These are phyloP conservation scores for Toxotes chatareus DNA, from an alignment of 2,113 vertebrate species.

Conservation along the genomic window DNA sequence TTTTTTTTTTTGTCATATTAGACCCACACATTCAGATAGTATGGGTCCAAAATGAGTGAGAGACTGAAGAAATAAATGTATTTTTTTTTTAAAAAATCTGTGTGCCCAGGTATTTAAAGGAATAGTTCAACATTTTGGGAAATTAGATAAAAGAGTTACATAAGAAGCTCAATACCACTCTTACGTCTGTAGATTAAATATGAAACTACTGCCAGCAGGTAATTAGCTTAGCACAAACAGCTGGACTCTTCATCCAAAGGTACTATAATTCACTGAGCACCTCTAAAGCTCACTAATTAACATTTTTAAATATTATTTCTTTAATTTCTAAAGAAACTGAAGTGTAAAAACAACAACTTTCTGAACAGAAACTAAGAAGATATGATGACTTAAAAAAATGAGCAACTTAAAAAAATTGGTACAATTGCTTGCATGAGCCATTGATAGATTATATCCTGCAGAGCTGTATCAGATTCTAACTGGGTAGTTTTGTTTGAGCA, in stretches of 20 bases:
- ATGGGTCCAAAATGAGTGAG: background rate
- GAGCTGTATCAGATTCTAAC: background rate
- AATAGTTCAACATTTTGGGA: background rate
- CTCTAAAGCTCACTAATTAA: no score
- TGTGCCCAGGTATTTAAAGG: background rate
- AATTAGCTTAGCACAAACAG: no score
- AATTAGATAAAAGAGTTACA: background rate
- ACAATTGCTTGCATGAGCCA: background rate
- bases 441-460: background rate
- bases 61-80: background rate
- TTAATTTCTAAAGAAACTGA: no score
- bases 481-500: slow-evolving; percentile 2
- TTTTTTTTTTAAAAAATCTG: background rate
- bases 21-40: background rate
- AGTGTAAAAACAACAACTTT: no score
- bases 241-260: no score
- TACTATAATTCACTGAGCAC: no score
- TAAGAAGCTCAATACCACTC: background rate
- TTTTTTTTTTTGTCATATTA: background rate
- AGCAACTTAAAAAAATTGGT: background rate
- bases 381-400: no score
- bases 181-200: background rate
- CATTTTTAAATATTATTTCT: no score
- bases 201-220: background rate
- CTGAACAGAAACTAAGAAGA: no score